phyloP scores from a whole-genome alignment of 2,113 vertebrate species.

The Lycaon pictus region DNA sequence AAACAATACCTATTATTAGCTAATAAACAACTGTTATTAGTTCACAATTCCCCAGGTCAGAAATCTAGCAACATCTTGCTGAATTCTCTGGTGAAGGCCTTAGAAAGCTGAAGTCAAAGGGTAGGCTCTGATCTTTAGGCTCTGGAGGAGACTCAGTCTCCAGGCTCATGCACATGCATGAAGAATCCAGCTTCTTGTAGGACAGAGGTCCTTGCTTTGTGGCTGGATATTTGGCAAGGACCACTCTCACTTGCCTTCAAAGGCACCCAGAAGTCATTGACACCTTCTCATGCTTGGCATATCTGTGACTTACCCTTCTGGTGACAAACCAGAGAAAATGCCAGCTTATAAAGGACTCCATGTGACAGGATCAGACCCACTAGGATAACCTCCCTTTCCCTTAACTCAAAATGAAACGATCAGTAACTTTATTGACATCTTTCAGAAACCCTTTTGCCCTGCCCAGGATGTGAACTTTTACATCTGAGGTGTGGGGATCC shows the following conservation, averaged over 20 bases:
- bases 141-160: neutral
- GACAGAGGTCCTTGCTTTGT: too few species aligned
- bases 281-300: accelerated
- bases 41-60: neutral
- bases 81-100: neutral
- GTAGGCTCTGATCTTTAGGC: accelerated
- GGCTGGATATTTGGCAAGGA: accelerated
- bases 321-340: neutral
- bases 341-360: accelerated
- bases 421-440: neutral
- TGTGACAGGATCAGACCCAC: accelerated
- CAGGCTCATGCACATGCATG: accelerated
- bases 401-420: neutral
- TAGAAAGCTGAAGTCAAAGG: accelerated
- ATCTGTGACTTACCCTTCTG: neutral
- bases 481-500: accelerated
- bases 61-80: neutral
- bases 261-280: accelerated
- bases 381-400: neutral
- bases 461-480: accelerated
- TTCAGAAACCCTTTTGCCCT: neutral
- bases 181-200: too few species aligned
- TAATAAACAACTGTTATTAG: neutral
- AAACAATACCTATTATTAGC: neutral
- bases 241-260: neutral